A percentile compares a stretch with the other conserved stretches of the same genome.
These are phyloP conservation scores for Brachionus calyciflorus DNA, from an alignment of 1,140 invertebrate genomes.

Conservation along the genomic window DNA sequence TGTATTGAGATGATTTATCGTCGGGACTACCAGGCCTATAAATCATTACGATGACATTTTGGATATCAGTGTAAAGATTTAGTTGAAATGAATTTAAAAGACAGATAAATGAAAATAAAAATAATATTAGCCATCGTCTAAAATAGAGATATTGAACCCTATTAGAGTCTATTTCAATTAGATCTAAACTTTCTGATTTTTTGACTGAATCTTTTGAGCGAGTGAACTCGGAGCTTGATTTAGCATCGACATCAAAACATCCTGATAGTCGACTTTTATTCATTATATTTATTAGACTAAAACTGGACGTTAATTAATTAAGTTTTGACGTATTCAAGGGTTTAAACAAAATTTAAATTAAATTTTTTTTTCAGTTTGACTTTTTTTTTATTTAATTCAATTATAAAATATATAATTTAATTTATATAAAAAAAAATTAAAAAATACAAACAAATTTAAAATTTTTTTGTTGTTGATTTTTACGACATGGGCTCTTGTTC, in stretches of 20 bases:
- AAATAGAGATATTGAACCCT: not conserved
- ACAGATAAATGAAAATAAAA: conserved; percentile 82
- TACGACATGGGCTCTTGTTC: not conserved
- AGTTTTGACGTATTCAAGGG: not conserved
- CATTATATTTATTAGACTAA: not conserved
- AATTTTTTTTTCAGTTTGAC: no score
- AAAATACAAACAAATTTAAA: no score
- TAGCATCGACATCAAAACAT: conserved; percentile 1
- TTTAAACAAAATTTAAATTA: no score
- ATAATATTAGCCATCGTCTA: conserved; percentile 79
- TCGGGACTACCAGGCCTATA: conserved; percentile 59
- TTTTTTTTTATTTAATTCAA: no score
- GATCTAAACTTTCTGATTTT: not conserved
- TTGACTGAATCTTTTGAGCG: not conserved
- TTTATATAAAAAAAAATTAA: no score
- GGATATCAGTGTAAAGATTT: conserved; percentile 63
- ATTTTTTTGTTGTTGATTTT: no score
- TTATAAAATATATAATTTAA: no score
- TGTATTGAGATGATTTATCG: conserved; percentile 51
- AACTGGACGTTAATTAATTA: not conserved
- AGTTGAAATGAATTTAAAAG: conserved; percentile 76
- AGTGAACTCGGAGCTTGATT: not conserved
- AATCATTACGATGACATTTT: conserved; percentile 56
- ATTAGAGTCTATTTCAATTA: not conserved
- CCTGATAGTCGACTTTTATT: not conserved